Evolutionary conservation across 2,113 vertebrate species (phyloP).

Genomic region (Sula dactylatra): DNA sequence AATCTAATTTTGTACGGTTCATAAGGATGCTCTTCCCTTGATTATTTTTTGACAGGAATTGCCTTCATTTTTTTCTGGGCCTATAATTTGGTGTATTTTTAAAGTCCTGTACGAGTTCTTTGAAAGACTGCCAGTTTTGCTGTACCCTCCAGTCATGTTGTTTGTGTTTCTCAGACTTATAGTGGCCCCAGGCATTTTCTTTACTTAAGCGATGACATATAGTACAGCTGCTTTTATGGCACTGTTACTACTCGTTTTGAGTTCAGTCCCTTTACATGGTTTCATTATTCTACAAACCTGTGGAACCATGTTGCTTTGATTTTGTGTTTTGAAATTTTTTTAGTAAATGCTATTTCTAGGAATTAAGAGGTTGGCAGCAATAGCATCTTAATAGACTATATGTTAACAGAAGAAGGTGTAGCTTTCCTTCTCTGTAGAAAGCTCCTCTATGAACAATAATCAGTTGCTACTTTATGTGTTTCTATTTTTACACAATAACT

Average conservation of each 20-base stretch:
- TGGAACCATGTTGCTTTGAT: accelerated
- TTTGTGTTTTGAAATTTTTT: neutral
- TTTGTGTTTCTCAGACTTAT: neutral
- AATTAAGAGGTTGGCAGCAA: neutral
- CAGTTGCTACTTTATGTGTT: neutral
- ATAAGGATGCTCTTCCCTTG: neutral
- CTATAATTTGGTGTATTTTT: neutral
- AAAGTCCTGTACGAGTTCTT: neutral
- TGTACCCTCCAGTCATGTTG: neutral
- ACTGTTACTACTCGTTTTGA: neutral
- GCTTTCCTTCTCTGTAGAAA: neutral
- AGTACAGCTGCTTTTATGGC: neutral
- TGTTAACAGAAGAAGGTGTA: neutral
- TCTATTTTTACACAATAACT: neutral
- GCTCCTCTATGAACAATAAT: neutral
- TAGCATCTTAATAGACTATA: neutral
- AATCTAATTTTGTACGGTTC: neutral
- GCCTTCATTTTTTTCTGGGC: neutral
- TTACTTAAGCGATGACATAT: neutral
- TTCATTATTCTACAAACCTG: neutral
- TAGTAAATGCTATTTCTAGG: neutral
- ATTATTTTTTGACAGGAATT: neutral
- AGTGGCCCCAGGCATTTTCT: neutral
- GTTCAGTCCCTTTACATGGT: neutral
- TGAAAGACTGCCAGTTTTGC: neutral